These are phyloP conservation scores for Oscheius myriophilus DNA, from an alignment of 2,888 invertebrate genomes.

Conservation along the genomic window DNA sequence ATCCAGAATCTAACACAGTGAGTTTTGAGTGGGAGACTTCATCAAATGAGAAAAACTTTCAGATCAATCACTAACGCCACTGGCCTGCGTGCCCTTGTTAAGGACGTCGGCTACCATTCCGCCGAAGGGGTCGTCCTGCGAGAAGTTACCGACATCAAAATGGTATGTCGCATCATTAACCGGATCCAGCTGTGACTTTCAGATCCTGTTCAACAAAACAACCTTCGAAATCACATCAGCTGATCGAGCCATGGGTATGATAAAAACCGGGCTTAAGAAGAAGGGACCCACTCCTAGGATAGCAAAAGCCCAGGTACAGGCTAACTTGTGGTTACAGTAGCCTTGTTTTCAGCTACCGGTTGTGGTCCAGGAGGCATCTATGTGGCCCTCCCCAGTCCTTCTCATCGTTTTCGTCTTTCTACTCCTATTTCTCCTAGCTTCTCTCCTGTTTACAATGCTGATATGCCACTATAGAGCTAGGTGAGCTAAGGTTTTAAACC, in stretches of 20 bases:
- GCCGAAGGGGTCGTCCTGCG: conserved; percentile 18
- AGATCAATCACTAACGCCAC: conserved; percentile 24
- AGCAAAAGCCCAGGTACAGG: conserved; percentile 15
- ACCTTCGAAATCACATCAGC: conserved; percentile 22
- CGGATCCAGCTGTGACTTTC: background rate
- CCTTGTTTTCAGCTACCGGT: conserved; percentile 1
- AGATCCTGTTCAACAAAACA: conserved; percentile 18
- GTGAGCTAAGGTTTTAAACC: background rate
- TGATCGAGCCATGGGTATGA: conserved; percentile 16
- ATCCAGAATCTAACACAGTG: conserved; percentile 19
- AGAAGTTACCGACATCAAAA: conserved; percentile 15
- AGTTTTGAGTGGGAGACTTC: background rate
- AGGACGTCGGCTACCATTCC: conserved; percentile 21
- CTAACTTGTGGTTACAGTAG: background rate
- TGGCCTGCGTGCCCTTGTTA: conserved; percentile 20
- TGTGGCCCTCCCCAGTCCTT: conserved; percentile 16
- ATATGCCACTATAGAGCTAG: conserved; percentile 25
- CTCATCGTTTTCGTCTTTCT: conserved; percentile 15
- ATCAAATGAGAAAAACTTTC: conserved; percentile 1
- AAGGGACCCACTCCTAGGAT: background rate
- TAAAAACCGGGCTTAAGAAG: background rate
- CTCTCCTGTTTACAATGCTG: conserved; percentile 15
- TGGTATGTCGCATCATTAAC: conserved; percentile 3
- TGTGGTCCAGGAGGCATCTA: conserved; percentile 6
- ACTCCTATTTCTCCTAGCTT: conserved; percentile 7